Base-by-base conservation (phyloP, 2,888 invertebrate genomes). In the Machimus rusticus region DNA sequence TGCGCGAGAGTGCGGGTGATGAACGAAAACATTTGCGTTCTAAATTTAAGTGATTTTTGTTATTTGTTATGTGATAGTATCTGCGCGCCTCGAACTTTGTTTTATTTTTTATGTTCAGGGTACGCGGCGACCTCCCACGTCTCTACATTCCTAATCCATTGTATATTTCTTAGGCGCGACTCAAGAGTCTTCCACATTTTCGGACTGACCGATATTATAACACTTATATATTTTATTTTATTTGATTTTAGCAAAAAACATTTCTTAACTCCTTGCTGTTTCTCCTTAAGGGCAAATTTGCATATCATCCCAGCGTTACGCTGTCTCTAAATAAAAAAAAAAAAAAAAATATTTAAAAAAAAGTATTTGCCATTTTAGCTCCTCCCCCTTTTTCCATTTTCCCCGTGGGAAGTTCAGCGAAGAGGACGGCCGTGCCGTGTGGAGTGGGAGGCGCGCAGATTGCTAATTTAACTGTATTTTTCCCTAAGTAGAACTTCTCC, bases 11-110 rank as follows among this genome's bases (percentile, higher is more conserved):
- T 81, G 51, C 46, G 81, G 34, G 31, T 81, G 55, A 19, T 37
- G 66, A 66, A 66, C 66, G 23, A 66, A n/a, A n/a, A 66, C 66
- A 51, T 51, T 81, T 81, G 28, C 51, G 57, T 84, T 84, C 51
- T 84, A 37, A 39, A 23, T 66, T 37, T 39, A 84, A 37, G 66
- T 39, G 19, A 84, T 84, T 84, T 84, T 84, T 84, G 84, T 84
- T 84, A 74, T 39, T 84, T 74, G 84, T 84, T 66, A 66, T 84
- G 84, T 84, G 84, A 84, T 84, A 84, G 84, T 84, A 84, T 84
- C 84, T 84, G 84, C 74, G 74, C 34, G 84, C 66, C 43, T n/a
- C 46, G 28, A 46, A 79, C 43, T 76, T 76, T n/a, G 23, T 23
- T 55, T 55, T 51, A 16, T 57, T 66, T 55, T 66, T 28, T 66